Conservation (phyloP, 2,797 vertebrate species). For the Muscicapa striata region DNA sequence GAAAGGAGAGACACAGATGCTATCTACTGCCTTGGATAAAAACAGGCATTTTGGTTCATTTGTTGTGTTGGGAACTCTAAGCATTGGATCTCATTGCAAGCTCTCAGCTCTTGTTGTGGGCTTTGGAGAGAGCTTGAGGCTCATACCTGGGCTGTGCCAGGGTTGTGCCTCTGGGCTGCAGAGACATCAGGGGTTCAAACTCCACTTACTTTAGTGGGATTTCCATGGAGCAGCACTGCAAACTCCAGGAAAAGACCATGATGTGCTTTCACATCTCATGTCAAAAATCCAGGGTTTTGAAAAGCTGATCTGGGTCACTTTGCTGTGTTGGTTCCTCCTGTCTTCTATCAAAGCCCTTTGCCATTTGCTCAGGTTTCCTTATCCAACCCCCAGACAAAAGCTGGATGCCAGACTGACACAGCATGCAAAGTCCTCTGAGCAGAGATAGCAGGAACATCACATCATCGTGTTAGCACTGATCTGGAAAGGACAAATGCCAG, state of each 20-base stretch:
- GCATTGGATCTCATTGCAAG: neutral
- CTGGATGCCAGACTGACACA: slow-evolving; percentile 16
- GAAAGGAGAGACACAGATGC: neutral
- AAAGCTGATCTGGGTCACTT: neutral
- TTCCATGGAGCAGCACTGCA: neutral
- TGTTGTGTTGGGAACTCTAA: neutral
- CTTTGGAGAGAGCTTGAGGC: neutral
- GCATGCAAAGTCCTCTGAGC: slow-evolving; percentile 30
- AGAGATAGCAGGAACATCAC: slow-evolving; percentile 1
- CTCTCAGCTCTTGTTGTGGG: neutral
- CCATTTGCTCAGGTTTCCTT: slow-evolving; percentile 1
- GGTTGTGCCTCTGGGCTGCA: neutral
- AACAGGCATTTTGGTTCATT: neutral
- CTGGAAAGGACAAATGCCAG: slow-evolving; percentile 65
- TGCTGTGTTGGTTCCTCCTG: neutral
- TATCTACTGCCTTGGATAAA: neutral
- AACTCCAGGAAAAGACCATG: neutral
- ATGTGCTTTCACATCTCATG: neutral
- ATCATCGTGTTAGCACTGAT: slow-evolving; percentile 49
- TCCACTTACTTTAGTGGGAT: neutral
- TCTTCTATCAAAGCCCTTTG: neutral
- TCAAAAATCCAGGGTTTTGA: neutral
- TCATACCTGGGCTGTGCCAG: neutral
- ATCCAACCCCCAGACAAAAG: neutral
- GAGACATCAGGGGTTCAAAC: neutral